A percentile compares a stretch with the other conserved stretches of the same genome.
Evolutionary conservation across 2,113 vertebrate genomes (phyloP).

Genomic region (Platycercus adscitus): DNA sequence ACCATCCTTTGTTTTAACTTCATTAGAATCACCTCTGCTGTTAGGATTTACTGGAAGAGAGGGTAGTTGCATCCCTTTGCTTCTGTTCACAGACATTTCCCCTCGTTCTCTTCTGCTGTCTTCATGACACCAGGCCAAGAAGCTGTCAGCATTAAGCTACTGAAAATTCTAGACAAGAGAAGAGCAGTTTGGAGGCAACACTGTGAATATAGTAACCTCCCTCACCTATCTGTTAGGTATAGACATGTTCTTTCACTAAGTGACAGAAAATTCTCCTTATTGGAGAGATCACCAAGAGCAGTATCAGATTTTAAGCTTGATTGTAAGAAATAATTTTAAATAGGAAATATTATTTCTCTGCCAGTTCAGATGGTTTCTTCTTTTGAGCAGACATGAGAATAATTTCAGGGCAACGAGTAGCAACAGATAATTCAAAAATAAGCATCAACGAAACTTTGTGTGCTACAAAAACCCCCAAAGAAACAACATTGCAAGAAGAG

Average conservation of each 20-base stretch:
- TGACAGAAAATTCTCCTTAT: neutral
- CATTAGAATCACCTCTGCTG: neutral
- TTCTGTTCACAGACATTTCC: neutral
- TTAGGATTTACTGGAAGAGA: neutral
- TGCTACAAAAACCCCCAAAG: neutral
- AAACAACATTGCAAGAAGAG: neutral
- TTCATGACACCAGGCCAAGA: neutral
- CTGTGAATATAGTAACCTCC: neutral
- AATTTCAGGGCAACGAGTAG: neutral
- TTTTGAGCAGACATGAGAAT: neutral
- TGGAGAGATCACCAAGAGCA: neutral
- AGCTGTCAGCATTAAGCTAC: neutral
- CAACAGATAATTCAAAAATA: neutral
- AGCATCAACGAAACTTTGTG: fast-evolving
- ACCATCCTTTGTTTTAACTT: neutral
- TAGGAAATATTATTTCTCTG: neutral
- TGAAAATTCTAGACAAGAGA: neutral
- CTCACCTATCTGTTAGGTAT: neutral
- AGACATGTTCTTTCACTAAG: neutral
- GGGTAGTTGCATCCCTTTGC: neutral
- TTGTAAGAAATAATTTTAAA: neutral
- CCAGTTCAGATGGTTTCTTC: neutral
- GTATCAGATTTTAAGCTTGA: neutral
- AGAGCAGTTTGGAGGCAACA: neutral
- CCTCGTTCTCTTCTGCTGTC: neutral